A percentile compares a stretch with the other conserved stretches of the same genome.
Evolutionary conservation across 2,888 invertebrate species (phyloP).

Genomic region (Dasypolia templi): DNA sequence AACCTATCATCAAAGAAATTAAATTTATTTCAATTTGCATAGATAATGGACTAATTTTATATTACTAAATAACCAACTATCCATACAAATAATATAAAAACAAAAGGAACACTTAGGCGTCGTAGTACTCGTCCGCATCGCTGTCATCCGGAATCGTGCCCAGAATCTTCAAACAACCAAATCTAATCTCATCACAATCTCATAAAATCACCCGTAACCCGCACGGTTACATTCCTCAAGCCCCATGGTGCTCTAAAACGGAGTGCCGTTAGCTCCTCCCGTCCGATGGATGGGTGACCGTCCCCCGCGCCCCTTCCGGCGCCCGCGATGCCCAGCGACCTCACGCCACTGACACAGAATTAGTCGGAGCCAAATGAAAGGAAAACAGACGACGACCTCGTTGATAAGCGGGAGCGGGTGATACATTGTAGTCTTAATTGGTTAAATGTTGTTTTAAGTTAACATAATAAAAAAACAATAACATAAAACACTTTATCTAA

Average conservation of each 20-base stretch:
- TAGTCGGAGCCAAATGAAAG: constrained; percentile 79
- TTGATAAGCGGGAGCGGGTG: constrained; percentile 62
- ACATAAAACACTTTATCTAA: too few species aligned
- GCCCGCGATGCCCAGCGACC: constrained; percentile 64
- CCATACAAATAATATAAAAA: too few species aligned
- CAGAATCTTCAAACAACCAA: constrained; percentile 20
- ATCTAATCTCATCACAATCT: constrained; percentile 47
- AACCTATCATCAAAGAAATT: constrained; percentile 19
- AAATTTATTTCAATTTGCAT: too few species aligned
- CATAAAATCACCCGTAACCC: constrained; percentile 46
- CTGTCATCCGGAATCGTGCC: too few species aligned
- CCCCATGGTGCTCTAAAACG: constrained; percentile 66
- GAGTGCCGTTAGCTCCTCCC: constrained; percentile 67
- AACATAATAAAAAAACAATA: neutral
- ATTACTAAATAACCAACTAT: too few species aligned
- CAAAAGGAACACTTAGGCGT: too few species aligned
- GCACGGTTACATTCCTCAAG: constrained; percentile 71
- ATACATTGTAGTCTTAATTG: neutral
- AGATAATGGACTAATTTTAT: too few species aligned
- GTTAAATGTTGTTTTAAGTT: neutral
- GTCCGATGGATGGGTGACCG: constrained; percentile 63
- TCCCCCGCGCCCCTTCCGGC: constrained; percentile 25
- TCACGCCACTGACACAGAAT: constrained; percentile 75
- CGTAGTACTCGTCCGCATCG: too few species aligned
- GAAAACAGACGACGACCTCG: constrained; percentile 73